A percentile compares a stretch with the other conserved stretches of the same genome.
Evolutionary conservation across 2,113 vertebrate genomes (phyloP).

Genomic region (Martes martes): DNA sequence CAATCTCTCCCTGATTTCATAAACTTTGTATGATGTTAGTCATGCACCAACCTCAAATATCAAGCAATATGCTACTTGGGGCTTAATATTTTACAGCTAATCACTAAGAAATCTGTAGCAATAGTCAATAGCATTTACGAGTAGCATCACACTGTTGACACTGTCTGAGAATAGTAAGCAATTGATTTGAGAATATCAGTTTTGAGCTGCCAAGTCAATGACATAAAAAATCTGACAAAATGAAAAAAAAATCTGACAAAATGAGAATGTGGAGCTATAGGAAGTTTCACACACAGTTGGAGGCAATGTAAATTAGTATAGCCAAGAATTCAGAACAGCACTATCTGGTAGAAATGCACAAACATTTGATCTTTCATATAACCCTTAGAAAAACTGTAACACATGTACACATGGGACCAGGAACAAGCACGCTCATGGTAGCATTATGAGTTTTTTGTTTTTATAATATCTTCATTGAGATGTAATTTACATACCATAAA

Average conservation of each 20-base stretch:
- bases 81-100: background rate
- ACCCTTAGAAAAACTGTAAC: background rate
- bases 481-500: background rate
- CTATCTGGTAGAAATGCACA: background rate
- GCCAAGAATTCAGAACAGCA: background rate
- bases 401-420: background rate
- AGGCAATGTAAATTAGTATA: background rate
- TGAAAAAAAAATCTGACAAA: slow-evolving; percentile 49
- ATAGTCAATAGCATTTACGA: slow-evolving; percentile 63
- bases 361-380: background rate
- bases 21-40: background rate
- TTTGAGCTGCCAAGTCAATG: slow-evolving; percentile 68
- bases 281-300: background rate
- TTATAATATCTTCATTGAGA: background rate
- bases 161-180: slow-evolving; percentile 64
- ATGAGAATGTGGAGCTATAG: background rate
- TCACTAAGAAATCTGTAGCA: background rate
- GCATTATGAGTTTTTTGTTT: background rate
- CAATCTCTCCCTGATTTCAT: background rate
- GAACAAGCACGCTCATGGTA: background rate
- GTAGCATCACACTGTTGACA: slow-evolving; percentile 68
- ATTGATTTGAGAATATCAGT: slow-evolving; percentile 64
- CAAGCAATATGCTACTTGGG: background rate
- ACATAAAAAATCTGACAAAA: slow-evolving; percentile 56
- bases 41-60: background rate